Percentiles rank a stretch among this genome's conserved stretches.
Conservation (phyloP, 2,888 invertebrate species). For the Drosophila anomalata region DNA sequence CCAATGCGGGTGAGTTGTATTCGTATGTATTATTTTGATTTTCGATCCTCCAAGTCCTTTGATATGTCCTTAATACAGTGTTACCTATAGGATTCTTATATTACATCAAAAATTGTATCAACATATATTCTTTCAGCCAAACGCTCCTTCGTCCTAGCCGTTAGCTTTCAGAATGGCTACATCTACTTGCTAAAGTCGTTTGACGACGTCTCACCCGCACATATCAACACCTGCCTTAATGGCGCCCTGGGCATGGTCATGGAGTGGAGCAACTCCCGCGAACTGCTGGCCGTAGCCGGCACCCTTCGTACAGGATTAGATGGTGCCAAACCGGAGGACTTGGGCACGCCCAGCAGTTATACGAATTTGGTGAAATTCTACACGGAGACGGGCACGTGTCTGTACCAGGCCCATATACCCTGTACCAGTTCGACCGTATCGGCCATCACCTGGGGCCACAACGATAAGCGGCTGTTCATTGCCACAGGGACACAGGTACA, state of each 20-base stretch:
- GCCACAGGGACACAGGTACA: conserved; percentile 96
- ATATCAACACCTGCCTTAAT: conserved; percentile 91
- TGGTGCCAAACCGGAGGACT: conserved; percentile 68
- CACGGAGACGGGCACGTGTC: conserved; percentile 91
- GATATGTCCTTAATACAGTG: too few species aligned
- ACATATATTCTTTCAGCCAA: conserved; percentile 84
- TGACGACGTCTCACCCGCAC: conserved; percentile 96
- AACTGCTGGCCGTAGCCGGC: conserved; percentile 96
- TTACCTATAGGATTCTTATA: too few species aligned
- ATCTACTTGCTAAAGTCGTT: conserved; percentile 95
- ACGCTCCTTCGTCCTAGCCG: conserved; percentile 91
- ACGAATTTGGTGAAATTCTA: conserved; percentile 96
- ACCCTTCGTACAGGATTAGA: conserved; percentile 84
- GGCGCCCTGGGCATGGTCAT: conserved; percentile 91
- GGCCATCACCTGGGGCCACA: conserved; percentile 99
- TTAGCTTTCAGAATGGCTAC: conserved; percentile 94
- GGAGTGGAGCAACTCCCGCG: conserved; percentile 98
- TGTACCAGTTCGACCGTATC: conserved; percentile 91
- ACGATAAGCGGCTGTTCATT: conserved; percentile 96
- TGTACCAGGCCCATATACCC: conserved; percentile 92
- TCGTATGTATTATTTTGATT: too few species aligned
- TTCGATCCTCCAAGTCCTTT: too few species aligned
- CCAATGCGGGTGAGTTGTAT: conserved; percentile 83
- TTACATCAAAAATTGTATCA: too few species aligned
- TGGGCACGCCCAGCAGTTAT: conserved; percentile 85